Evolutionary conservation across 1,140 invertebrate genomes (phyloP), one percentile per base, ranked within the genome.

Genomic region (Drosophila bifasciata): DNA sequence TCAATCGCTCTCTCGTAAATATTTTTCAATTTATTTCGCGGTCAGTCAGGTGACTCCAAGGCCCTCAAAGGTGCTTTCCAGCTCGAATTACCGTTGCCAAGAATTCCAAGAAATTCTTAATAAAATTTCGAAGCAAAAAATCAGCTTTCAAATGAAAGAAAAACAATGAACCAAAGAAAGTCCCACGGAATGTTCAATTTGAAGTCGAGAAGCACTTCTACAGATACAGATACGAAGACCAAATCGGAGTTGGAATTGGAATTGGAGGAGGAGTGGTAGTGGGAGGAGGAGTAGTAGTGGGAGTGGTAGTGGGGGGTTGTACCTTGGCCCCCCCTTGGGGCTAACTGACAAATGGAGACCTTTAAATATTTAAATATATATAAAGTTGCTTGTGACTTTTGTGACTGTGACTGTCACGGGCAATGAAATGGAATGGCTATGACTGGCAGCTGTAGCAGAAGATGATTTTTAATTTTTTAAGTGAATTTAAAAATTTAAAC

Each of bases 401-500:
- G n/a, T n/a, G n/a, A n/a, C n/a, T 13, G 32, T 11, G 32, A 36
- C 11, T 13, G 32, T 36, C 11, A 13, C 11, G 32, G 3, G 11
- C 3, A 13, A 13, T 13, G 11, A 3, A 13, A 11, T 13, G 32
- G 11, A 9, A 32, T 32, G 9, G 28, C 8, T 9, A 32, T 9
- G 28, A 32, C 2, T 11, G 28, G 4, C 43, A n/a, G 16, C n/a
- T n/a, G n/a, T 3, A 23, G 23, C 8, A 41, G 8, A 25, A 32
- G 66, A 73, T 57, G 55, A 67, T 64, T 68, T 86, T 60, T 75
- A 85, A 78, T 81, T 88, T 88, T 85, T 78, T 63, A 81, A 88
- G 83, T 88, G 77, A 86, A 88, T 86, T 86, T 81, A 86, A 86
- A 86, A 88, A 86, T 88, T 75, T 78, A 86, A 81, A 73, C 73